Conservation (phyloP, 1,140 invertebrate genomes). For the Drosophila nikananu region DNA sequence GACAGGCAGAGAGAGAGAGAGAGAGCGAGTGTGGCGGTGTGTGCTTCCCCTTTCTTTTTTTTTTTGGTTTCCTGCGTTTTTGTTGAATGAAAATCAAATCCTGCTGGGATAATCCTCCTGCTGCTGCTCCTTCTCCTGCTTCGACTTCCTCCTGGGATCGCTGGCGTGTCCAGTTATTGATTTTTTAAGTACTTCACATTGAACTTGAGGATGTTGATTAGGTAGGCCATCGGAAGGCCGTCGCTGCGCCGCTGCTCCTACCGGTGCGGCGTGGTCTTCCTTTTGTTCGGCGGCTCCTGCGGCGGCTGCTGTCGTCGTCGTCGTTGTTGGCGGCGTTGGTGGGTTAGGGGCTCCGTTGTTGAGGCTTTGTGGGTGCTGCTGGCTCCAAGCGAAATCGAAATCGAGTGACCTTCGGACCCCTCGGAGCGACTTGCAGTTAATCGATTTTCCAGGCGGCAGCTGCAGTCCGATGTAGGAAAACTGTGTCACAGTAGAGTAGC, state of each 20-base stretch:
- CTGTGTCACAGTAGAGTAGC: constrained; percentile 38
- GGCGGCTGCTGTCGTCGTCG: constrained; percentile 35
- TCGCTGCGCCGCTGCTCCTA: constrained; percentile 55
- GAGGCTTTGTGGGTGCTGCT: constrained; percentile 64
- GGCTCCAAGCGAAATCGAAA: constrained; percentile 57
- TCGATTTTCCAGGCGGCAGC: constrained; percentile 42
- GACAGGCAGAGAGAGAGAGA: constrained; percentile 7
- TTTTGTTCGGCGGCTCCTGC: constrained; percentile 51
- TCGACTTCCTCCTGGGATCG: neutral
- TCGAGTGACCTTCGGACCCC: constrained; percentile 55
- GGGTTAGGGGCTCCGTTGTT: constrained; percentile 83
- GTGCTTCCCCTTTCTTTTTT: constrained; percentile 9
- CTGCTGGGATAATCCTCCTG: neutral
- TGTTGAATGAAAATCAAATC: constrained; percentile 9
- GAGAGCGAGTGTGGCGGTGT: constrained; percentile 20
- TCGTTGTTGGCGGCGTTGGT: constrained; percentile 37
- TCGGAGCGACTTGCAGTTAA: constrained; percentile 21
- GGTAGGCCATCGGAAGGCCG: constrained; percentile 72
- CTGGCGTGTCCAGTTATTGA: constrained; percentile 67
- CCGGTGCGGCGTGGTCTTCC: constrained; percentile 80
- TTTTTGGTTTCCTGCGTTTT: neutral
- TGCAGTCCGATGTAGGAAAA: constrained; percentile 27
- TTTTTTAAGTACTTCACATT: constrained; percentile 85
- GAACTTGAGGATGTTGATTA: constrained; percentile 85
- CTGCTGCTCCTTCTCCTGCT: neutral